These are phyloP conservation scores for Oryzias woworae DNA, from an alignment of 2,113 vertebrate species.

Conservation along the genomic window DNA sequence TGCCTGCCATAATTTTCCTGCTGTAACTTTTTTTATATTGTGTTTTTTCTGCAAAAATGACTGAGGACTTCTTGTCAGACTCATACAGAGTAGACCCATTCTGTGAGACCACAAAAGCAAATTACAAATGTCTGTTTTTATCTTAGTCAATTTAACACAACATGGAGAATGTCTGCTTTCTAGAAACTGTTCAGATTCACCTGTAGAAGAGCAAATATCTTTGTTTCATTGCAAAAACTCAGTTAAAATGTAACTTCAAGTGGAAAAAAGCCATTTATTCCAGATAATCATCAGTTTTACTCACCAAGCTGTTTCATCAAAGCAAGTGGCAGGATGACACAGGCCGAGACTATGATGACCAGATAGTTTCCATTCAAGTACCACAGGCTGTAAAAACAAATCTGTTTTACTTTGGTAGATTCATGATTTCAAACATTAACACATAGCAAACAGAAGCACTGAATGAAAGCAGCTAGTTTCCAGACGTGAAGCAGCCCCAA, in stretches of 20 bases:
- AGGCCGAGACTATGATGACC: slow-evolving; percentile 88
- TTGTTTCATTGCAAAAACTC: no score
- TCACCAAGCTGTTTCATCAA: slow-evolving; percentile 98
- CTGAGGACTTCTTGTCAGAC: no score
- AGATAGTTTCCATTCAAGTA: slow-evolving; percentile 97
- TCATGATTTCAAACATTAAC: slow-evolving; percentile 32
- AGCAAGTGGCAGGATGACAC: slow-evolving; percentile 89
- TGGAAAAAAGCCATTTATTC: not conserved
- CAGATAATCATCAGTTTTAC: slow-evolving; percentile 45
- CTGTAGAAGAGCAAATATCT: no score
- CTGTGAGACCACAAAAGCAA: no score
- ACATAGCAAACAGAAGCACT: slow-evolving; percentile 7
- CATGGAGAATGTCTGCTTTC: no score
- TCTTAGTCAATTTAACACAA: no score
- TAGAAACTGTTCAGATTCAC: no score
- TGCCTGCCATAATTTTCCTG: no score
- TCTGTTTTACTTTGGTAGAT: slow-evolving; percentile 41
- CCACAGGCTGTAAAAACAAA: slow-evolving; percentile 83
- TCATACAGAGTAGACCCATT: no score
- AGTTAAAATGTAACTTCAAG: not conserved
- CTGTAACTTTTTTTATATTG: no score
- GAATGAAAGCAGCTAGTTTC: slow-evolving; percentile 1
- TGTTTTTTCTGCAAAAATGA: no score
- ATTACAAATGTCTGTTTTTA: no score
- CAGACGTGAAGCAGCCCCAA: not conserved